Evolutionary conservation across 2,888 invertebrate genomes (phyloP), one percentile per base, ranked within the genome.

Genomic region (Noctua comes): DNA sequence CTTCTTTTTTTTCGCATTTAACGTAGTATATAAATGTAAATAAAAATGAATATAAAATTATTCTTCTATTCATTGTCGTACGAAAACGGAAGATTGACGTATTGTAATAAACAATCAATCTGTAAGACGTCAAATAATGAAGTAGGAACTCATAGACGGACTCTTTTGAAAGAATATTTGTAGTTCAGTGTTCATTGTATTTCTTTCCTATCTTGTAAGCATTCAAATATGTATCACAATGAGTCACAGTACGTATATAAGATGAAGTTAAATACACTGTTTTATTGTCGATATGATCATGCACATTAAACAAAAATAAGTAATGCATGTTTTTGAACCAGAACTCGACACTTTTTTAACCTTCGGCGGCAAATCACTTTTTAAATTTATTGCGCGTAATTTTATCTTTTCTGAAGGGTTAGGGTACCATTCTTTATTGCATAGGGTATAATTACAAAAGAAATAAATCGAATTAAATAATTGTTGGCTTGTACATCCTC

Each of bases 401-500:
- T 6, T 76, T 62, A 18, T 31, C 48, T 76, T 86, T 46, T 66
- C n/a, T n/a, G 0, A 6, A 10, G 89, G 86, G 51, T 89, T 82
- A 16, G 78, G 72, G 57, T 88, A 90, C 65, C 71, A 57, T 1
- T 85, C 74, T 5, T 75, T 87, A 79, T 96, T 96, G 79, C 95
- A 96, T 1, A 79, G 65, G 0, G 88, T 77, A 18, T 69, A 79
- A 68, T 93, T 92, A 78, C 96, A 96, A 84, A 92, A 93, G 72
- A 86, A 86, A 86, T 88, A 93, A 43, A 93, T 88, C 0, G 94
- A 91, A 86, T 96, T 96, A 77, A 86, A 94, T 8, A 83, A 87
- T 40, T 94, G 94, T 79, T 83, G 88, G 16, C 88, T 57, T n/a
- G 90, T 90, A 83, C 96, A 96, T 79, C 95, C 95, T 89, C 95